Evolutionary conservation across 2,888 invertebrate genomes (phyloP).

Genomic region (Malachius bipustulatus): DNA sequence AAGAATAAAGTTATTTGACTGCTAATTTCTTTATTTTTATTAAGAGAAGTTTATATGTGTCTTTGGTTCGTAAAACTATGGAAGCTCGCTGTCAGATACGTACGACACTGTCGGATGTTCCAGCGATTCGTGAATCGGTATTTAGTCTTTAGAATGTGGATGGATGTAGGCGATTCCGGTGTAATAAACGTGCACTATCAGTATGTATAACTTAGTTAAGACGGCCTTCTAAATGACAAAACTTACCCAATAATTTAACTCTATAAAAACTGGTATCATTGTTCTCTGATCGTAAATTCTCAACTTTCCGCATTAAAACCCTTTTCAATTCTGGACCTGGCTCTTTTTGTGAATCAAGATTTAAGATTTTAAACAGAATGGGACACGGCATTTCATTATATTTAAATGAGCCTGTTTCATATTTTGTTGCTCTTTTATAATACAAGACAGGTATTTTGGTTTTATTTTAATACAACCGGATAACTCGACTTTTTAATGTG

Average conservation of each 20-base stretch:
- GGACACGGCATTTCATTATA: conserved; percentile 35
- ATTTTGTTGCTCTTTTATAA: too few relatives aligned
- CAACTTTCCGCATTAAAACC: conserved; percentile 39
- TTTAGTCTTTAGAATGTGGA: conserved; percentile 19
- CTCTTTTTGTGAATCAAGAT: conserved; percentile 30
- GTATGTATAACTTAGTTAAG: conserved; percentile 34
- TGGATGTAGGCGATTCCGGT: conserved; percentile 24
- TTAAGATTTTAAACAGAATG: conserved; percentile 35
- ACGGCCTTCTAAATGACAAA: conserved; percentile 34
- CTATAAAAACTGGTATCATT: conserved; percentile 40
- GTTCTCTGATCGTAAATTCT: conserved; percentile 39
- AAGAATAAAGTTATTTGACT: too few relatives aligned
- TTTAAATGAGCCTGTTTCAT: conserved; percentile 32
- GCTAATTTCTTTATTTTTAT: too few relatives aligned
- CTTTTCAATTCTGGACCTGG: conserved; percentile 35
- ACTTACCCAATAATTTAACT: conserved; percentile 39
- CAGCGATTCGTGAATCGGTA: conserved; percentile 11
- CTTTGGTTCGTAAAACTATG: too few relatives aligned
- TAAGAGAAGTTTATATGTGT: too few relatives aligned
- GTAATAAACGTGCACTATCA: conserved; percentile 21
- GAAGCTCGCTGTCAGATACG: too few relatives aligned
- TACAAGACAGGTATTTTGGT: too few relatives aligned
- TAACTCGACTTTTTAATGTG: too few relatives aligned
- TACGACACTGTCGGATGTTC: too few relatives aligned
- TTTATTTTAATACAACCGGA: too few relatives aligned